Evolutionary conservation across 2,888 invertebrate genomes (phyloP), one percentile per base, ranked within the genome.

Genomic region (Drosophila tripunctata): DNA sequence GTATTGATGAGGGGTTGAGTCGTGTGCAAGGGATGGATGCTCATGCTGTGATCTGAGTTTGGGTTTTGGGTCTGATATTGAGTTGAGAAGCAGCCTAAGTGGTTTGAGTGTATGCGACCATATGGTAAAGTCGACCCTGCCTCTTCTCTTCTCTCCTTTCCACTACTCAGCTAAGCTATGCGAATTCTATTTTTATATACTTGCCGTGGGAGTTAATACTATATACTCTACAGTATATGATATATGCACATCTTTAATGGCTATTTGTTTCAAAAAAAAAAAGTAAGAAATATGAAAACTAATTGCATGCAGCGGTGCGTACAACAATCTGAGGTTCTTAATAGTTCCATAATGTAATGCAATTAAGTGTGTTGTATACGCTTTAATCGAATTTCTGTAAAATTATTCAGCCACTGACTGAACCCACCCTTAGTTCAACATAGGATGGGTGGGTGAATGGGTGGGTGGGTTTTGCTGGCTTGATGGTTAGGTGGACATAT

Each of bases 21-120:
- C 36, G 27, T 14, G 4, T 14, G 22, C 68, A 84, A 80, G 87
- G 87, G 84, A 86, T 86, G 87, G 84, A 86, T 86, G 82, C 81
- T 80, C 50, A 22, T 57, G 68, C 64, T 71, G 60, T 19, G 38
- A 15, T 15, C 38, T 14, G 12, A 14, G 12, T 22, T 4, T 22
- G 4, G 19, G 41, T 24, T 4, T 24, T 3, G 3, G 40, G 61
- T 27, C 38, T 27, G 27, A 10, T 27, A 27, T 27, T 27, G 31
- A 45, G 19, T 51, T 50, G 19, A 84, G 56, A 70, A 84, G 56
- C 70, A 63, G 62, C 56, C 40, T 65, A 68, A 84, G 48, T 81
- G 87, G 78, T 66, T 75, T 71, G 69, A 52, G 75, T n/a, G n/a
- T 71, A 69, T 68, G 66, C 68, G 65, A 76, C 75, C 84, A 85